phyloP scores from a whole-genome alignment of 2,797 vertebrate genomes.

The Peromyscus melanophrys region DNA sequence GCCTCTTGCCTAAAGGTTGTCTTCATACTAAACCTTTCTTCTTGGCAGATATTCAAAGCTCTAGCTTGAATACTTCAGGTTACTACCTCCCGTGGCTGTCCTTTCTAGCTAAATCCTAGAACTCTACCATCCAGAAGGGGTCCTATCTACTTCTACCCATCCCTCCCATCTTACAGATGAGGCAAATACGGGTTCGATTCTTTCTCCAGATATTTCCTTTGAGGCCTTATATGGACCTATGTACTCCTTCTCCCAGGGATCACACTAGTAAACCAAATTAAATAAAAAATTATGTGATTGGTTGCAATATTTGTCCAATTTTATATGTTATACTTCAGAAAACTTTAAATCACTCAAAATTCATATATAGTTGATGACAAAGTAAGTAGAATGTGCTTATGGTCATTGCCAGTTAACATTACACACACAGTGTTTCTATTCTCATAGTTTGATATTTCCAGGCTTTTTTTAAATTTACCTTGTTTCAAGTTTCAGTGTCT shows the following conservation, averaged over 20 bases:
- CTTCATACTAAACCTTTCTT: conserved; percentile 39
- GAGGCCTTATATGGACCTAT: conserved; percentile 65
- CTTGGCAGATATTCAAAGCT: conserved; percentile 59
- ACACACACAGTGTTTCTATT: conserved; percentile 50
- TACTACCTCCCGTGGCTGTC: conserved; percentile 64
- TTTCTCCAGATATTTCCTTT: conserved; percentile 60
- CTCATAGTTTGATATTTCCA: conserved; percentile 49
- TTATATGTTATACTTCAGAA: conserved; percentile 66
- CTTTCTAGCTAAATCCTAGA: conserved; percentile 66
- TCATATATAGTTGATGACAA: conserved; percentile 53
- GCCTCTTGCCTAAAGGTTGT: conserved; percentile 66
- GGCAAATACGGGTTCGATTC: conserved; percentile 68
- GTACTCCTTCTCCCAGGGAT: conserved; percentile 55
- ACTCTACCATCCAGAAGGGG: conserved; percentile 63
- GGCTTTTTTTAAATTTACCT: conserved; percentile 63
- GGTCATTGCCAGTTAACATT: conserved; percentile 7
- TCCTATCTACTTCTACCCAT: conserved; percentile 57
- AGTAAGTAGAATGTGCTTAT: conserved; percentile 52
- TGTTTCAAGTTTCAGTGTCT: conserved; percentile 60
- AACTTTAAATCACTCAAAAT: conserved; percentile 59
- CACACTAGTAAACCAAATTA: conserved; percentile 68
- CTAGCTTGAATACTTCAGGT: conserved; percentile 65
- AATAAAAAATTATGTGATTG: conserved; percentile 58
- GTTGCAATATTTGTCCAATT: conserved; percentile 70
- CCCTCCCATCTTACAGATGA: conserved; percentile 66